A percentile compares a stretch with the other conserved stretches of the same genome.
Evolutionary conservation across 2,113 vertebrate genomes (phyloP).

Genomic region (Cinclus mexicanus): DNA sequence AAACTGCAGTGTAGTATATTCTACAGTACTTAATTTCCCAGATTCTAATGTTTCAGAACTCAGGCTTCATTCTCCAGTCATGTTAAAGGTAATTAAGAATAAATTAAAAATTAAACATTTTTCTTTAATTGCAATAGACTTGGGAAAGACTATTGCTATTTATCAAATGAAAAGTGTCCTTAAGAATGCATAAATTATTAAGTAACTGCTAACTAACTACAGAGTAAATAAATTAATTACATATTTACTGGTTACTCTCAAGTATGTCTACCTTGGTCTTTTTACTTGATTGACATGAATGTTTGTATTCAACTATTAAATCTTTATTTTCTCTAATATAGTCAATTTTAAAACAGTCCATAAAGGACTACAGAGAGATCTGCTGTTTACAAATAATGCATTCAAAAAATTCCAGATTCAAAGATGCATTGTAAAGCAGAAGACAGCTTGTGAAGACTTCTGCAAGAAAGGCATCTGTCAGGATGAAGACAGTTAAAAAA

Average conservation of each 20-base stretch:
- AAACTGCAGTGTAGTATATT: not conserved
- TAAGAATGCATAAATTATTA: not conserved
- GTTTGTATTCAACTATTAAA: not conserved
- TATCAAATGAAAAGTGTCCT: not conserved
- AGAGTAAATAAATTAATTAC: not conserved
- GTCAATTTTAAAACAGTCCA: not conserved
- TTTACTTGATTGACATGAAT: not conserved
- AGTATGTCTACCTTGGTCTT: not conserved
- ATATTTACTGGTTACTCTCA: not conserved
- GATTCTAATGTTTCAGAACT: not conserved
- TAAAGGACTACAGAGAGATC: not conserved
- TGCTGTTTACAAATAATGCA: conserved; percentile 15
- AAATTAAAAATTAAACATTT: not conserved
- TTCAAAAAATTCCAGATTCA: not conserved
- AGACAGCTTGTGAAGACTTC: not conserved
- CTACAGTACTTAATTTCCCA: not conserved
- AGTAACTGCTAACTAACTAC: not conserved
- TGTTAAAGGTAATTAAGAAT: not conserved
- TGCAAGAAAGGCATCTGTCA: conserved; percentile 4
- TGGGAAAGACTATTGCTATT: not conserved
- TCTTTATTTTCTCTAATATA: not conserved
- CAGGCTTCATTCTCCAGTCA: not conserved
- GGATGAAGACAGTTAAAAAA: not conserved
- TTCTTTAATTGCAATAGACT: not conserved
- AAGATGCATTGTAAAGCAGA: not conserved